Percentiles rank a stretch among this genome's conserved stretches.
Evolutionary conservation across 2,113 vertebrate genomes (phyloP).

Genomic region (Ginglymostoma cirratum): DNA sequence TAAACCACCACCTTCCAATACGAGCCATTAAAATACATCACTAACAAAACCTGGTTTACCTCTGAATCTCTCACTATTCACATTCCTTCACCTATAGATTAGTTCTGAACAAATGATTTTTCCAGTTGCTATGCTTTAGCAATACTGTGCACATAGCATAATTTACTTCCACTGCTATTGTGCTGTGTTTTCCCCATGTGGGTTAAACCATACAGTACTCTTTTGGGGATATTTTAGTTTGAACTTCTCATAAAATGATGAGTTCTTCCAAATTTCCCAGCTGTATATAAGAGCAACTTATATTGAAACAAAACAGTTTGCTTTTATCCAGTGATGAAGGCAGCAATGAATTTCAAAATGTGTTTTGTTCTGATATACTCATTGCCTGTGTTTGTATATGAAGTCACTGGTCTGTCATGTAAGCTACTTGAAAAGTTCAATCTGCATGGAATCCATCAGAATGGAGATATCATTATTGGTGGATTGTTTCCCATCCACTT

Average conservation of each 20-base stretch:
- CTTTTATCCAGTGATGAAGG: constrained; percentile 4
- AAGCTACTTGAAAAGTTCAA: constrained; percentile 51
- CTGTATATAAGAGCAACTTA: constrained; percentile 22
- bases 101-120: background rate
- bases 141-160: background rate
- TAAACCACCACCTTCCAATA: background rate
- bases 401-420: constrained; percentile 41
- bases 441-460: constrained; percentile 47
- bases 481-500: constrained; percentile 60
- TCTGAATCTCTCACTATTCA: background rate
- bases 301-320: background rate
- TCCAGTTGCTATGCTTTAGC: background rate
- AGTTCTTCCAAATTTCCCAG: constrained; percentile 30
- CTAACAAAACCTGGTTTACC: constrained; percentile 1
- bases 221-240: constrained; percentile 31
- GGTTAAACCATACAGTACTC: constrained; percentile 6
- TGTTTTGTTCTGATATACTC: background rate
- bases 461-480: constrained; percentile 57
- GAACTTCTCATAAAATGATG: constrained; percentile 23
- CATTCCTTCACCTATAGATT: background rate
- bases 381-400: background rate
- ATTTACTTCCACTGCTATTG: background rate
- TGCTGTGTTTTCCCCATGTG: constrained; percentile 1
- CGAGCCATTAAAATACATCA: background rate
- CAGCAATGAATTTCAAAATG: background rate